A percentile compares a stretch with the other conserved stretches of the same genome.
These are phyloP conservation scores for Aphodius sticticus DNA, from an alignment of 2,888 invertebrate genomes.

Conservation along the genomic window DNA sequence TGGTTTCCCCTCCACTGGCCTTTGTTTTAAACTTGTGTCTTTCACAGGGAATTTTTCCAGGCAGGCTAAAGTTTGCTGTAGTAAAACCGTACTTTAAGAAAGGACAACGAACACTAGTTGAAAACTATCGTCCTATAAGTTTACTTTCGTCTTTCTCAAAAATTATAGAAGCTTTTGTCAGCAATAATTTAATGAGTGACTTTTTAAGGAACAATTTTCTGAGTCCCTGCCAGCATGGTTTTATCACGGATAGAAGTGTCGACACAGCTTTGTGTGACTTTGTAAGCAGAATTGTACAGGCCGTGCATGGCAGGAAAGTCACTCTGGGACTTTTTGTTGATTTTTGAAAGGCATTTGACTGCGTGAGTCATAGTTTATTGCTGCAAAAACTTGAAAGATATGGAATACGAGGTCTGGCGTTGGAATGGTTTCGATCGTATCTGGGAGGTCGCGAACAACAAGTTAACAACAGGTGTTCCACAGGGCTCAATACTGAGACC, in stretches of 20 bases:
- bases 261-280: not conserved
- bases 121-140: conserved; percentile 4
- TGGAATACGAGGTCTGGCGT: not conserved
- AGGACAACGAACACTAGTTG: not conserved
- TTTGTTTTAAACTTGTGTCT: not conserved
- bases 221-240: not conserved
- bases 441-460: not conserved
- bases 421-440: not conserved
- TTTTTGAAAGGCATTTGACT: not conserved
- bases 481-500: not conserved
- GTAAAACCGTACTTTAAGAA: not conserved
- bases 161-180: not conserved
- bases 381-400: not conserved
- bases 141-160: not conserved
- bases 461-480: not conserved
- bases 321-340: not conserved
- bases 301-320: not conserved
- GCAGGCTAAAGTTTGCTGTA: not conserved
- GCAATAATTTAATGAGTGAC: not conserved
- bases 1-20: not conserved
- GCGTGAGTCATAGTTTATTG: not conserved
- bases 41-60: not conserved
- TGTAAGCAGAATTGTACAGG: not conserved
- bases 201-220: not conserved
- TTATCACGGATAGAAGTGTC: not conserved